Conservation (phyloP, 2,888 invertebrate species). For the Drosophila percnosoma region DNA sequence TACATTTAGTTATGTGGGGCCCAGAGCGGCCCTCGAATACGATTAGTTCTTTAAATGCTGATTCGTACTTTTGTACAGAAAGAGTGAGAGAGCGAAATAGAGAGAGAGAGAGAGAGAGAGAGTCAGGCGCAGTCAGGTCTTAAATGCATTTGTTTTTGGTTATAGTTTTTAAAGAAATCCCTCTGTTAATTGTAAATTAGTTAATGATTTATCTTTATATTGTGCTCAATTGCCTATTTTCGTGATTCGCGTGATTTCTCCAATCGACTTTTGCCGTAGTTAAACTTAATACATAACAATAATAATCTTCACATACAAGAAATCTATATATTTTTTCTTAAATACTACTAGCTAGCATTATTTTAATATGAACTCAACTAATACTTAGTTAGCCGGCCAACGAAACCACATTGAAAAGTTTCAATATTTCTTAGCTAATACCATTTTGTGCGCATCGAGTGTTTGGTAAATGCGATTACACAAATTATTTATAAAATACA, state of each 20-base stretch:
- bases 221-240: constrained; percentile 12
- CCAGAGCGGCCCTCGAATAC: constrained; percentile 21
- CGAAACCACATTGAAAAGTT: constrained; percentile 11
- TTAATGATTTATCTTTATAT: constrained; percentile 10
- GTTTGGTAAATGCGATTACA: constrained; percentile 32
- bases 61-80: constrained; percentile 47
- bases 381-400: constrained; percentile 21
- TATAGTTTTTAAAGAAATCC: constrained; percentile 30
- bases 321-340: constrained; percentile 28
- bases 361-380: constrained; percentile 25
- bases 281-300: constrained; percentile 13
- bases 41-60: constrained; percentile 52
- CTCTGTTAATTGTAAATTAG: constrained; percentile 13
- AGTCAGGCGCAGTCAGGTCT: constrained; percentile 30
- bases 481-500: constrained; percentile 43
- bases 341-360: constrained; percentile 11
- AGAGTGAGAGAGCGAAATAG: background rate
- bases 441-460: constrained; percentile 34
- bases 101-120: background rate
- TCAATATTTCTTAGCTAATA: constrained; percentile 39
- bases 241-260: constrained; percentile 37
- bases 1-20: constrained; percentile 73
- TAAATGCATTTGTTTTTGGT: constrained; percentile 49
- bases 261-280: constrained; percentile 48
- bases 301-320: constrained; percentile 1